phyloP scores from a whole-genome alignment of 2,888 invertebrate species.

The Serrognathus titanus region DNA sequence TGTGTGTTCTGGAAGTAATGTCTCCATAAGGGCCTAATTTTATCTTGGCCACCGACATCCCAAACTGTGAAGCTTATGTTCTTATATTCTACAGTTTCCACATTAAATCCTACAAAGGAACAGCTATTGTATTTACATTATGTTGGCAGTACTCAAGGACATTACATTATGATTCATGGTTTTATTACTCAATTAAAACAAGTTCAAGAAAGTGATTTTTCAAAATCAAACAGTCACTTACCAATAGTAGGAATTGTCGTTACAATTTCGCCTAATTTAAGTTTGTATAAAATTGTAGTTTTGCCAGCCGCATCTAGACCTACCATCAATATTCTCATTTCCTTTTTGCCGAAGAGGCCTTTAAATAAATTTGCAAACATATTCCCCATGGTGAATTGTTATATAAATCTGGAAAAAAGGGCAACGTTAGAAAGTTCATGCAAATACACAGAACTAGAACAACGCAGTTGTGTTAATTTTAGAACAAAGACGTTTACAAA shows the following conservation, averaged over 20 bases:
- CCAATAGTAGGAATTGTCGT: conserved; percentile 99
- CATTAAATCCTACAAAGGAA: conserved; percentile 80
- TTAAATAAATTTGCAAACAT: conserved; percentile 96
- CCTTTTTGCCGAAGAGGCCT: conserved; percentile 99
- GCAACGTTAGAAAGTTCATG: not conserved
- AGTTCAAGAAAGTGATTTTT: not conserved
- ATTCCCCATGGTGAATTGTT: conserved; percentile 83
- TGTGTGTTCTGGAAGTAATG: conserved; percentile 99
- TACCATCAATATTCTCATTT: conserved; percentile 99
- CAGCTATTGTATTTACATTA: conserved; percentile 1
- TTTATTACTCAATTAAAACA: not conserved
- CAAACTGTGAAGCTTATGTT: conserved; percentile 98
- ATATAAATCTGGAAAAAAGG: conserved; percentile 37
- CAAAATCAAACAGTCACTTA: conserved; percentile 50
- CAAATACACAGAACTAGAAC: not conserved
- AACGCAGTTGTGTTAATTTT: conserved; percentile 27
- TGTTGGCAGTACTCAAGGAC: conserved; percentile 14
- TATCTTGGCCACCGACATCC: conserved; percentile 98
- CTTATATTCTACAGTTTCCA: conserved; percentile 98
- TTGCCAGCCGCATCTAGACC: conserved; percentile 99
- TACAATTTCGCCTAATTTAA: conserved; percentile 99
- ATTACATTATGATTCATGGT: not conserved
- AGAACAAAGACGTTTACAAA: conserved; percentile 38
- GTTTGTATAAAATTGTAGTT: conserved; percentile 99
- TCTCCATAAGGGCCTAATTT: conserved; percentile 96